A percentile compares a stretch with the other conserved stretches of the same genome.
phyloP scores from a whole-genome alignment of 2,797 vertebrate genomes.

The Microhierax caerulescens region DNA sequence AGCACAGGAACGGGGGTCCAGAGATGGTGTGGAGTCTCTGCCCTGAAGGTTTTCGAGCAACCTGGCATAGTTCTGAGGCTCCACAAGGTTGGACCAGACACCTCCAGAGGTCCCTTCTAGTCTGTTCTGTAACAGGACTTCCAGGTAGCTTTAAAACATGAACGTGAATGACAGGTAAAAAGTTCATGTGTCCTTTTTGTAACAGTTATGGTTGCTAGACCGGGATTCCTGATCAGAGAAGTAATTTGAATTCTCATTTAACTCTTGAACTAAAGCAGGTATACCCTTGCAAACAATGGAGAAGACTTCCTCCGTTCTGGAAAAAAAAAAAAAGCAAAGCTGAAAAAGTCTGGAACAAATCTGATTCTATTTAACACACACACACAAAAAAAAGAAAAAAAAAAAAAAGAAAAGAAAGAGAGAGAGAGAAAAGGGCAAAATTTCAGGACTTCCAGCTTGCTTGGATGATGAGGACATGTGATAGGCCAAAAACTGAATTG shows the following conservation, averaged over 20 bases:
- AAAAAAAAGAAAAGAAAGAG: background rate
- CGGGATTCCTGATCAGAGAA: background rate
- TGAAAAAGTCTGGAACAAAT: background rate
- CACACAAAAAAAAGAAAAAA: background rate
- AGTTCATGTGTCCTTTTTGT: background rate
- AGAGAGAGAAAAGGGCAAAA: background rate
- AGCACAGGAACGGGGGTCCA: background rate
- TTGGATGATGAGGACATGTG: background rate
- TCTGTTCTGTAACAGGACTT: background rate
- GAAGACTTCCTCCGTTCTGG: background rate
- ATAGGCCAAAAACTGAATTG: background rate
- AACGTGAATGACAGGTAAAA: background rate
- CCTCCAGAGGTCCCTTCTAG: background rate
- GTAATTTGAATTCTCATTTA: background rate
- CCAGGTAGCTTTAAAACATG: background rate
- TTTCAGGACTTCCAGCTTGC: background rate
- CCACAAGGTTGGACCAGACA: background rate
- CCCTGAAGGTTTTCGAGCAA: background rate
- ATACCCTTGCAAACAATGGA: background rate
- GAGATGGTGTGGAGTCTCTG: background rate
- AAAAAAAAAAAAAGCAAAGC: background rate
- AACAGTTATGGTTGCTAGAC: accelerated
- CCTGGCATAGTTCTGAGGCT: background rate
- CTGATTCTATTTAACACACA: background rate
- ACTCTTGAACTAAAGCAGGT: background rate